Percentiles rank a stretch among this genome's conserved stretches.
Conservation (phyloP, 2,113 vertebrate species). For the Phycodurus eques region DNA sequence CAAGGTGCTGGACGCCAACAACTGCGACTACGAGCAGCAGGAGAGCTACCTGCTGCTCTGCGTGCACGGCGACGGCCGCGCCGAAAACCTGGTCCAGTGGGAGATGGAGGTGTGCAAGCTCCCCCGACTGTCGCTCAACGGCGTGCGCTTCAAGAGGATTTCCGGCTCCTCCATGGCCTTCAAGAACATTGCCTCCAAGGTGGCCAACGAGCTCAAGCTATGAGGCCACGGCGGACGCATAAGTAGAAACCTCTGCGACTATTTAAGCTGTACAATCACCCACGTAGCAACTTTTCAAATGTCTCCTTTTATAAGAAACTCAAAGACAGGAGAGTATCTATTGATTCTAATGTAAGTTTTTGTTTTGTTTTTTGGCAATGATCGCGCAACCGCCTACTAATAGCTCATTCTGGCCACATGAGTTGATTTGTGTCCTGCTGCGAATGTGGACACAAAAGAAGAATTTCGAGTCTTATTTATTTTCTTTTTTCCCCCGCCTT, state of each 20-base stretch:
- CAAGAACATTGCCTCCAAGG: constrained; percentile 99
- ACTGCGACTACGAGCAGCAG: constrained; percentile 95
- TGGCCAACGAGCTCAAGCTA: constrained; percentile 99
- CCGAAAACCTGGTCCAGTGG: constrained; percentile 95
- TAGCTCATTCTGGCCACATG: constrained; percentile 50
- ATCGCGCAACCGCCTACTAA: constrained; percentile 86
- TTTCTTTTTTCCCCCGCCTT: constrained; percentile 47
- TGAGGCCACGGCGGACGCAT: constrained; percentile 64
- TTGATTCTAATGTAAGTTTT: constrained; percentile 82
- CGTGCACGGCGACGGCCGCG: constrained; percentile 89
- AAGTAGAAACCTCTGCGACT: constrained; percentile 26
- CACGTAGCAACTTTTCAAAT: constrained; percentile 83
- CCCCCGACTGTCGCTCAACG: constrained; percentile 96
- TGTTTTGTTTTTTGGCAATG: constrained; percentile 78
- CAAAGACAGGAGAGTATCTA: constrained; percentile 77
- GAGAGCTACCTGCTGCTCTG: constrained; percentile 97
- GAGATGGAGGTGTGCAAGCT: constrained; percentile 99
- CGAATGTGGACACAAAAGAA: constrained; percentile 70
- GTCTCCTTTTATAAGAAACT: constrained; percentile 66
- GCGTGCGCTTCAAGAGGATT: constrained; percentile 97
- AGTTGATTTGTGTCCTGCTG: constrained; percentile 72
- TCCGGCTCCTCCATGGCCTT: constrained; percentile 98
- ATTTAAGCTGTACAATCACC: constrained; percentile 86
- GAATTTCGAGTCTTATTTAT: constrained; percentile 77
- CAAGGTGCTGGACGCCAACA: constrained; percentile 96